Percentiles rank a stretch among this genome's conserved stretches.
Conservation (phyloP, 2,113 vertebrate species). For the Macroglossus sobrinus region DNA sequence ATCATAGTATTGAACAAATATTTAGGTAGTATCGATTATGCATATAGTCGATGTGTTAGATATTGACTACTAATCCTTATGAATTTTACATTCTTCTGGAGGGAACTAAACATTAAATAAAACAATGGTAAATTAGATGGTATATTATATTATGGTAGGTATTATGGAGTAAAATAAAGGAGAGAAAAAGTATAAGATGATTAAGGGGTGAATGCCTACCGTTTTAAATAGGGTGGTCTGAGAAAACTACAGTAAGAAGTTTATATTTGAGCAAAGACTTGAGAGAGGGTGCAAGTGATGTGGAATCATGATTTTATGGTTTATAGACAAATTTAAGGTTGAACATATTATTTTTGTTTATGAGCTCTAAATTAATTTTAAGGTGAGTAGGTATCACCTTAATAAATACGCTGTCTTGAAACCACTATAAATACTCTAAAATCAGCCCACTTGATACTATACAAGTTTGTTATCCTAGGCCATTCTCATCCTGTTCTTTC, state of each 20-base stretch:
- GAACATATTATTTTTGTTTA: not conserved
- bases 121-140: not conserved
- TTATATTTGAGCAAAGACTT: not conserved
- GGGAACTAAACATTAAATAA: not conserved
- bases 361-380: conserved; percentile 8
- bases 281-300: not conserved
- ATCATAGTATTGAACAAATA: not conserved
- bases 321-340: not conserved
- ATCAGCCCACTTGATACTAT: not conserved
- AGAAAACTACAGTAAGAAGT: not conserved
- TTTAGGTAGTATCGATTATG: not conserved
- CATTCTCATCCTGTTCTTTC: not conserved
- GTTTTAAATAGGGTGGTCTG: not conserved
- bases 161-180: not conserved
- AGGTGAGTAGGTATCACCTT: not conserved
- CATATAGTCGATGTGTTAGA: not conserved
- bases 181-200: not conserved
- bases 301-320: not conserved
- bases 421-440: not conserved
- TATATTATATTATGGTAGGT: not conserved
- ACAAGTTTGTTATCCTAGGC: not conserved
- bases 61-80: not conserved
- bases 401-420: not conserved
- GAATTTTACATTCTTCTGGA: not conserved
- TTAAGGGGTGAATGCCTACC: not conserved